These are phyloP conservation scores for Prosopocoilus inquinatus DNA, from an alignment of 2,888 invertebrate species.

Conservation along the genomic window DNA sequence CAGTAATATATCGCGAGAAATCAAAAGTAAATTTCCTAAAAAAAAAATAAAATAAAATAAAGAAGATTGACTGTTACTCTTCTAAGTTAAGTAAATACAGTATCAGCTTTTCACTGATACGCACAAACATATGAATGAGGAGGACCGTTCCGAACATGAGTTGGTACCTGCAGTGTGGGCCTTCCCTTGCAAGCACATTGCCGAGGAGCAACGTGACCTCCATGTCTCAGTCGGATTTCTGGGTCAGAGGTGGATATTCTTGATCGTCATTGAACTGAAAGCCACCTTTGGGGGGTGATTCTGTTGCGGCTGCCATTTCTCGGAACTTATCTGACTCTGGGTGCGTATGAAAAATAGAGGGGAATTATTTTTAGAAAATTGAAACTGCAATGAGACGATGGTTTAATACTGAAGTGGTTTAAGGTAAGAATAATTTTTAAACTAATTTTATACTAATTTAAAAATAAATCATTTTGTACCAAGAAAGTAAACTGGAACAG, in stretches of 20 bases:
- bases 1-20: slow-evolving; percentile 6
- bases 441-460: no score
- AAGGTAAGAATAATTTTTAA: no score
- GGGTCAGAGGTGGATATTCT: slow-evolving; percentile 81
- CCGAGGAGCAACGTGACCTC: slow-evolving; percentile 24
- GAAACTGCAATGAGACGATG: background rate
- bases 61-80: slow-evolving; percentile 14
- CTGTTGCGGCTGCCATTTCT: slow-evolving; percentile 72
- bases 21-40: background rate
- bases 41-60: background rate
- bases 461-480: no score
- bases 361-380: background rate
- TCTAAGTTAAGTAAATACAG: slow-evolving; percentile 41
- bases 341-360: slow-evolving; percentile 1
- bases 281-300: slow-evolving; percentile 64
- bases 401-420: no score
- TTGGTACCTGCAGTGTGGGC: slow-evolving; percentile 32
- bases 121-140: slow-evolving; percentile 43
- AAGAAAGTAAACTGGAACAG: no score
- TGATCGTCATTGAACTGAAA: slow-evolving; percentile 78
- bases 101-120: slow-evolving; percentile 44
- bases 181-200: slow-evolving; percentile 24
- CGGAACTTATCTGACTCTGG: slow-evolving; percentile 71
- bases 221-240: slow-evolving; percentile 54
- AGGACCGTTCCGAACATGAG: slow-evolving; percentile 42